Evolutionary conservation across 2,888 invertebrate species (phyloP).

Genomic region (Amaurobius ferox): DNA sequence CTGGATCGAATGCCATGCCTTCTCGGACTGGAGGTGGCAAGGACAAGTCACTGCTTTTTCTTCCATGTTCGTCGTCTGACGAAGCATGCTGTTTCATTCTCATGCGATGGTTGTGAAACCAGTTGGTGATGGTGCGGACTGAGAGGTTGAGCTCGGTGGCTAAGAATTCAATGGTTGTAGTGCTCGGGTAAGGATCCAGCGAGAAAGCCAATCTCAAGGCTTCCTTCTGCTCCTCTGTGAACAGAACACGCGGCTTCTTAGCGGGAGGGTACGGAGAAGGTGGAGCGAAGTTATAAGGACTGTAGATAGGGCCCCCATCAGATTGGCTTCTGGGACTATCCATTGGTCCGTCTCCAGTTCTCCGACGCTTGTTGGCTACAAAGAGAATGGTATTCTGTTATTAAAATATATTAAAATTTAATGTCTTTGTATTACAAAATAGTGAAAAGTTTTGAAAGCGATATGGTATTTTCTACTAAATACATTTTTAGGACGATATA

Average conservation of each 20-base stretch:
- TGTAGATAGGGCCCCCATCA: slow-evolving; percentile 71
- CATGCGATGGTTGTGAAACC: slow-evolving; percentile 99
- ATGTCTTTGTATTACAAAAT: too few relatives aligned
- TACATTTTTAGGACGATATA: too few relatives aligned
- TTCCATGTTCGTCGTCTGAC: slow-evolving; percentile 57
- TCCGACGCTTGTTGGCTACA: slow-evolving; percentile 88
- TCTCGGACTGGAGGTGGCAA: slow-evolving; percentile 60
- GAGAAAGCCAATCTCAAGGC: slow-evolving; percentile 95
- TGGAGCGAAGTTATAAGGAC: slow-evolving; percentile 69
- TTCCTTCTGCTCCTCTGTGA: slow-evolving; percentile 99
- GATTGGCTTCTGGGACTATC: slow-evolving; percentile 74
- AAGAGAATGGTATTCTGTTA: slow-evolving; percentile 51
- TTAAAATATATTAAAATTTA: too few relatives aligned
- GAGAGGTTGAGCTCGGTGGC: slow-evolving; percentile 93
- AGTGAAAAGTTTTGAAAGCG: too few relatives aligned
- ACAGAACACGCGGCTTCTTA: slow-evolving; percentile 95
- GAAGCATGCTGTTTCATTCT: slow-evolving; percentile 89
- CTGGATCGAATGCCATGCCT: slow-evolving; percentile 85
- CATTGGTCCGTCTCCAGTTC: slow-evolving; percentile 77
- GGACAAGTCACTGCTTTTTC: slow-evolving; percentile 33
- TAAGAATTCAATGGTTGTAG: slow-evolving; percentile 95
- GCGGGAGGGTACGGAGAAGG: slow-evolving; percentile 81
- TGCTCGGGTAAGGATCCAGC: slow-evolving; percentile 97
- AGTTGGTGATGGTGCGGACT: slow-evolving; percentile 97
- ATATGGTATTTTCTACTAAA: too few relatives aligned